Percentiles rank a stretch among this genome's conserved stretches.
phyloP scores from a whole-genome alignment of 2,888 invertebrate genomes.

The Pheosia gnoma region DNA sequence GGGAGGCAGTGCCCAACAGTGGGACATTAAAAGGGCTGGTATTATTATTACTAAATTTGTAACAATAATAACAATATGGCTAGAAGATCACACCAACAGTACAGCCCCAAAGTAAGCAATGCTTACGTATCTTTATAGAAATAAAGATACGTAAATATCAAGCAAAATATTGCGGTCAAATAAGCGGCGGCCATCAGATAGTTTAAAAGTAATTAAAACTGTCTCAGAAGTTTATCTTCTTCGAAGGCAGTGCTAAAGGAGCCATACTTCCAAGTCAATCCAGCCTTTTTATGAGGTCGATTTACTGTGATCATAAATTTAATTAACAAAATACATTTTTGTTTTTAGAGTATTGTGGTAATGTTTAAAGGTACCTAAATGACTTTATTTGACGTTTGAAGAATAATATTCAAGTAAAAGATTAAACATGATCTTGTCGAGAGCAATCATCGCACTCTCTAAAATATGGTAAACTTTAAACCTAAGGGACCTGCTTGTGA shows the following conservation, averaged over 20 bases:
- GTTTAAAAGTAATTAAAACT: conserved; percentile 63
- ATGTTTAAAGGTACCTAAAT: not conserved
- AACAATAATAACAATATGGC: too few species aligned
- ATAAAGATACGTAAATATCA: too few species aligned
- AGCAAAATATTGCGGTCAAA: conserved; percentile 6
- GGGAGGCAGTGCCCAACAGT: too few species aligned
- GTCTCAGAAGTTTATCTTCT: conserved; percentile 52
- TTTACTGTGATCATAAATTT: conserved; percentile 7
- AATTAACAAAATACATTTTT: conserved; percentile 8
- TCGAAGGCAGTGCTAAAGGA: conserved; percentile 27
- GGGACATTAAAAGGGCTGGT: too few species aligned
- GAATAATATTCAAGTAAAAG: not conserved
- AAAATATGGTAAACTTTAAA: too few species aligned
- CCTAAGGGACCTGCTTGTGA: too few species aligned
- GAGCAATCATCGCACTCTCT: too few species aligned
- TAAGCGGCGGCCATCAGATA: conserved; percentile 44
- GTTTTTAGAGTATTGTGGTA: not conserved
- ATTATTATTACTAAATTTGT: too few species aligned
- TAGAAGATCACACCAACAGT: too few species aligned
- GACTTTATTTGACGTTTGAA: not conserved
- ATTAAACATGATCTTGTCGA: not conserved
- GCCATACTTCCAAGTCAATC: conserved; percentile 16
- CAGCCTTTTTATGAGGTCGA: conserved; percentile 11
- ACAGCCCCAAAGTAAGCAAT: too few species aligned
- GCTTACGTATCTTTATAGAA: too few species aligned